Base-by-base conservation (phyloP, 2,888 invertebrate genomes). In the Dicroscelio sp. region DNA sequence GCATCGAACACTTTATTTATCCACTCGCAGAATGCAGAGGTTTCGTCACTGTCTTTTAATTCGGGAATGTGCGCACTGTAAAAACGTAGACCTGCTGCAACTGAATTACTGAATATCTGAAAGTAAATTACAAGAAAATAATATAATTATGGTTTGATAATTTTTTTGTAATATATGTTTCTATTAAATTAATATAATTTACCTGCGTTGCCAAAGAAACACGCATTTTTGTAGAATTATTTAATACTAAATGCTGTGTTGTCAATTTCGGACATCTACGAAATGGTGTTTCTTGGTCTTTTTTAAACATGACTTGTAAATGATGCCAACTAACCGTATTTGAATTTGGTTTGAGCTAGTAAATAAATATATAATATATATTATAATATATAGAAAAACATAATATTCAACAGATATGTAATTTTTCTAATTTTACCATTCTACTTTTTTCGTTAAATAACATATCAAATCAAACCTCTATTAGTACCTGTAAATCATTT, bases 1-100 rank as follows among this genome's bases (percentile, higher is more conserved):
- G 80, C 67, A 52, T 80, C 78, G 17, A 79, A 79, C 48, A 48
- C 48, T 1, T 55, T 60, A 25, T 79, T 58, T n/a, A 79, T 31
- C 80, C 80, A 80, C 3, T 67, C 67, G 17, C 80, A 80, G 25
- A 67, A 80, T 20, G 65, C 48, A 1, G 67, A 31, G 1, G 79
- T 79, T 33, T 60, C 65, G 5, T 79, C 60, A 3, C 52, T 52
- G 1, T 52, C 52, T 52, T n/a, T 17, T 23, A 52, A 52, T n/a
- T 52, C 52, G 8, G 52, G 1, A 52, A n/a, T 3, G 6, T 52
- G 6, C 14, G n/a, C 1, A 52, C 52, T 52, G 6, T 78, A 78
- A 60, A 27, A 78, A n/a, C 27, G 25, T 12, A 78, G n/a, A 17
- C 33, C 78, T 78, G 23, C 27, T 6, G 78, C 38, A 20, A 78